Evolutionary conservation across 2,797 vertebrate species (phyloP).

Genomic region (Chelonia mydas): DNA sequence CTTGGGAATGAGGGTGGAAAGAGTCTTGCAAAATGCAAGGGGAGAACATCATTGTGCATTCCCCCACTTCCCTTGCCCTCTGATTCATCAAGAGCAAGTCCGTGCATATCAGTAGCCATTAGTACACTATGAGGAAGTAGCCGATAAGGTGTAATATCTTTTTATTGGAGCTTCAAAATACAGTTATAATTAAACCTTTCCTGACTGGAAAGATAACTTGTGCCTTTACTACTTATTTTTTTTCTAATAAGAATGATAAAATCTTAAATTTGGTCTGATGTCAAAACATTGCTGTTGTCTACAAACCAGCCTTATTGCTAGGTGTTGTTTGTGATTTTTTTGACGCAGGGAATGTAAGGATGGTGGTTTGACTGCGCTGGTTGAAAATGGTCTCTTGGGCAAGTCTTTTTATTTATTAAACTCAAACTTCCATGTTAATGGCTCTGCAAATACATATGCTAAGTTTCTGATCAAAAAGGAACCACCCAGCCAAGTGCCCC

Average conservation of each 20-base stretch:
- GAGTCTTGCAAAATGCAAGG: background rate
- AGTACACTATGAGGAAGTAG: background rate
- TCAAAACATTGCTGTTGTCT: fast-evolving
- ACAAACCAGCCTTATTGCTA: background rate
- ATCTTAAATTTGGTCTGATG: background rate
- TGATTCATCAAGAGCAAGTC: background rate
- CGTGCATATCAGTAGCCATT: fast-evolving
- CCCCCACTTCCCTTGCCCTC: fast-evolving
- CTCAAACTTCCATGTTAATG: background rate
- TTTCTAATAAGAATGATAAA: background rate
- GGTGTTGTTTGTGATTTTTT: background rate
- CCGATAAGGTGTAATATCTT: background rate
- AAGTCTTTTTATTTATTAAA: background rate
- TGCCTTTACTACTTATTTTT: background rate
- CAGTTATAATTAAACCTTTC: background rate
- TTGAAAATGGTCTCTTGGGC: fast-evolving
- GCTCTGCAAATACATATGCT: background rate
- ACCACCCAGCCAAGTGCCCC: background rate
- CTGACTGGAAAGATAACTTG: background rate
- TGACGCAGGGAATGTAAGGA: background rate
- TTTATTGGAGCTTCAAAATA: background rate
- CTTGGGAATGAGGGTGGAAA: background rate
- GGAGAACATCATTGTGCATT: fast-evolving
- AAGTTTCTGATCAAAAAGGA: background rate
- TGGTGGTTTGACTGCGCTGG: background rate